These are phyloP conservation scores for Eurosta solidaginis DNA, from an alignment of 1,140 invertebrate genomes.

Conservation along the genomic window DNA sequence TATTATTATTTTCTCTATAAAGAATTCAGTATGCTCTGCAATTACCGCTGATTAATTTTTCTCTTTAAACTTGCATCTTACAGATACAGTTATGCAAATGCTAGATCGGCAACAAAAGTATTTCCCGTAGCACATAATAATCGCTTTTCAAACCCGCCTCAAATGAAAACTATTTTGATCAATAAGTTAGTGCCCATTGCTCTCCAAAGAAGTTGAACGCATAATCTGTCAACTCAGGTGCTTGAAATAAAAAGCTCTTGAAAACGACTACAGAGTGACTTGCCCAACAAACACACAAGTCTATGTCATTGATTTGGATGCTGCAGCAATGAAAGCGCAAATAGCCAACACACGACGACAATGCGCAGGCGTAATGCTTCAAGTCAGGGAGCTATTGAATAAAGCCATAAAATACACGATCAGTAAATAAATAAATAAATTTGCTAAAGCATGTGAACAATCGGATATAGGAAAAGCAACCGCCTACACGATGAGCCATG, in stretches of 20 bases:
- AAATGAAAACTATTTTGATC: too few relatives aligned
- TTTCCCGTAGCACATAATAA: not conserved
- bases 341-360: not conserved
- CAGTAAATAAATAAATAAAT: constrained; percentile 5
- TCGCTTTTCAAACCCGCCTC: not conserved
- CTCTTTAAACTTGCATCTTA: too few relatives aligned
- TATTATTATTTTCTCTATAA: too few relatives aligned
- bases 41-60: too few relatives aligned
- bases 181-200: too few relatives aligned
- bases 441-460: not conserved
- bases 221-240: not conserved
- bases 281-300: not conserved
- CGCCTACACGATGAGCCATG: not conserved
- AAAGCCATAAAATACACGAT: not conserved
- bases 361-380: not conserved
- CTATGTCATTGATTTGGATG: not conserved
- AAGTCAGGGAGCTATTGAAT: not conserved
- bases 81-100: not conserved
- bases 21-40: too few relatives aligned
- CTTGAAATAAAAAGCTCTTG: not conserved
- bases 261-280: not conserved
- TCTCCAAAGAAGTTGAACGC: not conserved
- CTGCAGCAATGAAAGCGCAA: not conserved
- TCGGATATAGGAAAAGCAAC: not conserved
- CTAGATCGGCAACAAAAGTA: not conserved